Conservation (phyloP, 1,140 invertebrate genomes). For the Galleria mellonella region DNA sequence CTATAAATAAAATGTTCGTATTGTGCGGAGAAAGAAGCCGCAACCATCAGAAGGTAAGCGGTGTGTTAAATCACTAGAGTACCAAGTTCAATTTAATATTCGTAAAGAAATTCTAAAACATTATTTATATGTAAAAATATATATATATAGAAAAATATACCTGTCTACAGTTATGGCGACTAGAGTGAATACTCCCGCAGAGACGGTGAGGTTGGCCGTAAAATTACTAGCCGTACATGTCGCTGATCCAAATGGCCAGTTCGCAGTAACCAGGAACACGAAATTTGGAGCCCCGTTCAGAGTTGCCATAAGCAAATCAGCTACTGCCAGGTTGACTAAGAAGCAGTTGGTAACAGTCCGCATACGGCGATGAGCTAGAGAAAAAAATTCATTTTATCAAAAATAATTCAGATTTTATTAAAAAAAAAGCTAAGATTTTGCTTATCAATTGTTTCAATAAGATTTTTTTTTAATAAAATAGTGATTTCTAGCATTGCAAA, state of each 20-base stretch:
- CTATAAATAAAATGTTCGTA: no score
- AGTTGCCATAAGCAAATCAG: slow-evolving; percentile 92
- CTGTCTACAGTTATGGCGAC: slow-evolving; percentile 88
- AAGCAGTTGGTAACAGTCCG: slow-evolving; percentile 97
- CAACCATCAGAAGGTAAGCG: no score
- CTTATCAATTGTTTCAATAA: no score
- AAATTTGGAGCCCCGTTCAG: slow-evolving; percentile 95
- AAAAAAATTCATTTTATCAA: slow-evolving; percentile 10
- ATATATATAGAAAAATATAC: no score
- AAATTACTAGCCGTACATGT: slow-evolving; percentile 93
- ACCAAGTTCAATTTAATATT: no score
- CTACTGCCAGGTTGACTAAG: slow-evolving; percentile 92
- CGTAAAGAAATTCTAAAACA: no score
- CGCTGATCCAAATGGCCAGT: slow-evolving; percentile 90
- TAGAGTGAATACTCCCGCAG: slow-evolving; percentile 91
- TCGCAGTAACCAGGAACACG: slow-evolving; percentile 85
- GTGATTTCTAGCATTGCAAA: no score
- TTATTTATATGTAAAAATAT: no score
- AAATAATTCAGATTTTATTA: neutral
- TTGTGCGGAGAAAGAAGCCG: no score
- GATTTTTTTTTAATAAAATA: no score
- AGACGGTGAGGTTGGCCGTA: slow-evolving; percentile 89
- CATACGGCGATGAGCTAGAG: slow-evolving; percentile 87
- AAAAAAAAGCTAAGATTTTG: neutral
- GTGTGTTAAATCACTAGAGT: no score